These are phyloP conservation scores for Myiotriccus ornatus DNA, from an alignment of 2,797 vertebrate species.

Conservation along the genomic window DNA sequence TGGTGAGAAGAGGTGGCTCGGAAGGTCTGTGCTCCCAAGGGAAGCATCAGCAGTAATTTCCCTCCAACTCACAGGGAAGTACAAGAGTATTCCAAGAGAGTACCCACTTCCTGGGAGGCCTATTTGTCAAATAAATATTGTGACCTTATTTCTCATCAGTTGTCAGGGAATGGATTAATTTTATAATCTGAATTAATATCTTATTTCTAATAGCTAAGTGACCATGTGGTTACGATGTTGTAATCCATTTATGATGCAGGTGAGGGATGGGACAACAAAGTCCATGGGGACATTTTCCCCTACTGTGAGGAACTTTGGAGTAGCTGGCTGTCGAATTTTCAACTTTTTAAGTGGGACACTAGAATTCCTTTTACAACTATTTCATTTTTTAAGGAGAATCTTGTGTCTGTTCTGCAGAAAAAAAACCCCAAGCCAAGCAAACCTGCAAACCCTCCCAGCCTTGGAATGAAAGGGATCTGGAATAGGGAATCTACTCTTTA, in stretches of 20 bases:
- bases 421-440: fast-evolving
- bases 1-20: not conserved
- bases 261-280: not conserved
- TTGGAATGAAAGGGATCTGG: not conserved
- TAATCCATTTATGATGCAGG: not conserved
- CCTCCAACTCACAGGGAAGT: fast-evolving
- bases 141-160: not conserved
- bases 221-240: not conserved
- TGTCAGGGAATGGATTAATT: not conserved
- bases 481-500: not conserved
- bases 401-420: not conserved
- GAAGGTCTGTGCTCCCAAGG: not conserved
- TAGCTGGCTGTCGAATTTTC: not conserved
- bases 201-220: not conserved
- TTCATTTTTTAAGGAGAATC: not conserved
- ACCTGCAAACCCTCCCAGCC: fast-evolving
- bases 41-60: not conserved
- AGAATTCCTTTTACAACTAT: not conserved
- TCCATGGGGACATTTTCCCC: not conserved
- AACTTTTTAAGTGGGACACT: not conserved
- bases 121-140: not conserved
- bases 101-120: not conserved
- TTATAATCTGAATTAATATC: not conserved
- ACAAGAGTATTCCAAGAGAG: not conserved
- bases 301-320: not conserved